These are phyloP conservation scores for Thalassoma bifasciatum DNA, from an alignment of 2,113 vertebrate genomes.

Conservation along the genomic window DNA sequence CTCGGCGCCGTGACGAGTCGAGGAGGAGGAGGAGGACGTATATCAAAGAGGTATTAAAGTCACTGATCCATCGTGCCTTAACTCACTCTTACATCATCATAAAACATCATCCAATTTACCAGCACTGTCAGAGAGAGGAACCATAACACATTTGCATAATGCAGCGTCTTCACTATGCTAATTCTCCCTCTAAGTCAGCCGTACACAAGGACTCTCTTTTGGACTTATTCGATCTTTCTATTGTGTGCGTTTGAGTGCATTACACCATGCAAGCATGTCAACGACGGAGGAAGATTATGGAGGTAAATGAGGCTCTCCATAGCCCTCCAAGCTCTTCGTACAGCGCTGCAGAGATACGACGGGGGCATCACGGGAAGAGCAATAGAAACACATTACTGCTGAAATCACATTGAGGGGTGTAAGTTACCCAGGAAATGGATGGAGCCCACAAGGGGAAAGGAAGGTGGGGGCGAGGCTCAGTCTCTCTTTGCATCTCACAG, in stretches of 20 bases:
- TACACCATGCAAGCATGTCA: slow-evolving; percentile 37
- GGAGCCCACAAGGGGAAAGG: slow-evolving; percentile 23
- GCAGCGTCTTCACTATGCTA: slow-evolving; percentile 77
- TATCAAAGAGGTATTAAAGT: slow-evolving; percentile 67
- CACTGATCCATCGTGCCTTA: slow-evolving; percentile 66
- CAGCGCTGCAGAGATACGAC: slow-evolving; percentile 38
- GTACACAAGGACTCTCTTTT: slow-evolving; percentile 39
- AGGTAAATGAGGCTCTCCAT: slow-evolving; percentile 69
- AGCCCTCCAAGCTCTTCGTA: slow-evolving; percentile 57
- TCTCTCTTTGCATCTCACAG: neutral
- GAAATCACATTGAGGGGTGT: slow-evolving; percentile 67
- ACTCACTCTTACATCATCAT: slow-evolving; percentile 77
- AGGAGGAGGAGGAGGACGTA: slow-evolving; percentile 40
- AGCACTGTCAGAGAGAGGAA: slow-evolving; percentile 68
- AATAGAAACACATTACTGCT: slow-evolving; percentile 72
- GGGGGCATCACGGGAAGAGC: slow-evolving; percentile 62
- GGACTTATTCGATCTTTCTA: slow-evolving; percentile 36
- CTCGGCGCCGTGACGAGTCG: slow-evolving; percentile 29
- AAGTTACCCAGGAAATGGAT: slow-evolving; percentile 65
- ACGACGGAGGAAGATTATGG: slow-evolving; percentile 63
- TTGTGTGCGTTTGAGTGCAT: slow-evolving; percentile 62
- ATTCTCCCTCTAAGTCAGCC: slow-evolving; percentile 51
- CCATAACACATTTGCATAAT: slow-evolving; percentile 78
- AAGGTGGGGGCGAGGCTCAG: slow-evolving; percentile 1
- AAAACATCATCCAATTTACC: slow-evolving; percentile 79